These are phyloP conservation scores for Drosophila parvula DNA, from an alignment of 1,140 invertebrate genomes.

Conservation along the genomic window DNA sequence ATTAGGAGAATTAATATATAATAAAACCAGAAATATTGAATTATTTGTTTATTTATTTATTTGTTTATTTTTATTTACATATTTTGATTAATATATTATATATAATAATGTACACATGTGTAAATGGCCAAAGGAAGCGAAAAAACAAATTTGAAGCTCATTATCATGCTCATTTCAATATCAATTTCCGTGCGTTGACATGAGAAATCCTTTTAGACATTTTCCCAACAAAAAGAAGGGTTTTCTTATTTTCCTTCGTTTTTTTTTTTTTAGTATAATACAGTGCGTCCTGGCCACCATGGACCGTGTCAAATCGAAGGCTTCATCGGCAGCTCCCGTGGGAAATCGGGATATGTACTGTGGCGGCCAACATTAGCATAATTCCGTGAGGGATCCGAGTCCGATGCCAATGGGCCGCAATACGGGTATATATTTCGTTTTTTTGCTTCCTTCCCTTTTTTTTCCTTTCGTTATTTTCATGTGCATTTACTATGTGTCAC, in stretches of 20 bases:
- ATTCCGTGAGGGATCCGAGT: constrained; percentile 9
- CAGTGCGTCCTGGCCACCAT: constrained; percentile 14
- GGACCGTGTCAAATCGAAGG: not conserved
- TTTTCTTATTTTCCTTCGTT: not conserved
- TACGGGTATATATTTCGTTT: constrained; percentile 1
- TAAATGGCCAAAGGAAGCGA: constrained; percentile 13
- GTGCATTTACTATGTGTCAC: constrained; percentile 41
- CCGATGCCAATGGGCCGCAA: not conserved
- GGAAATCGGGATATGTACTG: constrained; percentile 15
- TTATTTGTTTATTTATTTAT: too few relatives aligned
- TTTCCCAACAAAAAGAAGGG: constrained; percentile 20
- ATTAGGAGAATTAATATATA: too few relatives aligned
- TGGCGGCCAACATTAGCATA: constrained; percentile 23
- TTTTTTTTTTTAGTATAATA: not conserved
- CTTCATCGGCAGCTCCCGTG: not conserved
- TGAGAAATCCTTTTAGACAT: constrained; percentile 66
- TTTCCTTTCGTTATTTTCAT: constrained; percentile 2
- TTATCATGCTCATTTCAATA: constrained; percentile 73
- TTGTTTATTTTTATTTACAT: not conserved
- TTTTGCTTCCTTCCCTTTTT: not conserved
- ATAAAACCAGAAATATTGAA: too few relatives aligned
- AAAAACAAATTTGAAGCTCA: constrained; percentile 65
- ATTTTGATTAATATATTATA: too few relatives aligned
- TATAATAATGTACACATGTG: constrained; percentile 19
- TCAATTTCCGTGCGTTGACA: constrained; percentile 62